Base-by-base conservation (phyloP, 2,113 vertebrate genomes). In the Gopherus evgoodei region DNA sequence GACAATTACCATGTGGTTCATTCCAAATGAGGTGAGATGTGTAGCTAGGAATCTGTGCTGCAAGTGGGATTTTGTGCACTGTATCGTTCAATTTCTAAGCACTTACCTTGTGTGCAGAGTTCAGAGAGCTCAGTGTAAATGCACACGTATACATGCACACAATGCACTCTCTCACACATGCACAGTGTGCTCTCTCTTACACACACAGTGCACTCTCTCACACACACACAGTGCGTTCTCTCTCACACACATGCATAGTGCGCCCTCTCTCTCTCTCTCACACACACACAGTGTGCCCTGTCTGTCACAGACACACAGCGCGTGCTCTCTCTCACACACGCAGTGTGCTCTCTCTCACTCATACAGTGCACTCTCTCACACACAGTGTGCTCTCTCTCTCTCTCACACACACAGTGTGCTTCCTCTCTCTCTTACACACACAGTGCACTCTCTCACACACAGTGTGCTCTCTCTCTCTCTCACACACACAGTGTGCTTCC, bases 21-120 rank as follows among this genome's bases (percentile, higher is more conserved):
- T 12, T 82, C 10, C 25, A 38, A 87, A 72, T 84, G 59, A 9
- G 83, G n/a, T 56, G 11, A 79, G 25, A 82, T 54, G 79, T 0
- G 5, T 2, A 27, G 1, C 0, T 19, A 38, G 47, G 38, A 3
- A 5, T 11, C 2, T 21, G 42, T 47, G 92, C 78, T 81, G 86
- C 62, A 1, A 0, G 0, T 72, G 0, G 87, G 91, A 12, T 82
- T 50, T 21, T 24, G 57, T 1, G 17, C 31, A 0, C 0, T 5
- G 62, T 50, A 79, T 44, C 2, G 31, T 75, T 1, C 38, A 13
- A 31, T 2, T 8, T 62, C 29, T 31, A 52, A 35, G 69, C 69
- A n/a, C 14, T 38, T 8, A n/a, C n/a, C 69, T 38, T 38, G n/a
- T 42, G 19, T 38, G 83, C 75, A 25, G 92, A 21, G 97, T 59